phyloP scores from a whole-genome alignment of 2,113 vertebrate genomes.

The Piprites chloris region DNA sequence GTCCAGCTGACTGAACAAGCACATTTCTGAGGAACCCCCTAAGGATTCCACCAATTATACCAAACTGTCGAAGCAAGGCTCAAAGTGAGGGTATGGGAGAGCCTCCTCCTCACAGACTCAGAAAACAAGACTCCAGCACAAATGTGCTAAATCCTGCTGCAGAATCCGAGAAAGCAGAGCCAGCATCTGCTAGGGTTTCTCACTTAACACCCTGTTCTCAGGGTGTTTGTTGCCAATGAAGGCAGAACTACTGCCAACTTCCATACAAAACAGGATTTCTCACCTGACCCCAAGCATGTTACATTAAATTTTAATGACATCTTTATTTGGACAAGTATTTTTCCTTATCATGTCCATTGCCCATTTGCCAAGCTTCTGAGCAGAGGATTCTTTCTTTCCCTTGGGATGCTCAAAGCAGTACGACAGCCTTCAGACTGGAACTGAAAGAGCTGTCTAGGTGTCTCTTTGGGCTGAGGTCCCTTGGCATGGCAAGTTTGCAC shows the following conservation, averaged over 20 bases:
- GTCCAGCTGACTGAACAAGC: conserved; percentile 44
- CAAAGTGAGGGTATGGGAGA: not conserved
- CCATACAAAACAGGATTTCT: not conserved
- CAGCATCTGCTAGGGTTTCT: conserved; percentile 23
- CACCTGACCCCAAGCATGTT: not conserved
- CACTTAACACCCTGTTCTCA: conserved; percentile 3
- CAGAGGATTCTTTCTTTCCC: not conserved
- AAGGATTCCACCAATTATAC: conserved; percentile 25
- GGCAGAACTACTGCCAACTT: not conserved
- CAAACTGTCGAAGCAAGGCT: not conserved
- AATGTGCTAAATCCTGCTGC: conserved; percentile 5
- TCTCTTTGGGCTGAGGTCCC: not conserved
- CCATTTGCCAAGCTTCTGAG: not conserved
- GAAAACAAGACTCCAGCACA: not conserved
- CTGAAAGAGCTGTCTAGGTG: not conserved
- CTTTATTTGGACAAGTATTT: not conserved
- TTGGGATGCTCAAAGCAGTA: not conserved
- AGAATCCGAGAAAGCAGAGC: not conserved
- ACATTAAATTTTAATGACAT: not conserved
- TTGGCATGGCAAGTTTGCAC: not conserved
- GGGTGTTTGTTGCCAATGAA: not conserved
- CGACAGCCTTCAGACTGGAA: not conserved
- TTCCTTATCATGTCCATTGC: not conserved
- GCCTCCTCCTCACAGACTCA: not conserved
- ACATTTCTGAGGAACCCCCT: conserved; percentile 46